These are phyloP conservation scores for Aphis craccivora DNA, from an alignment of 1,140 invertebrate genomes.

Conservation along the genomic window DNA sequence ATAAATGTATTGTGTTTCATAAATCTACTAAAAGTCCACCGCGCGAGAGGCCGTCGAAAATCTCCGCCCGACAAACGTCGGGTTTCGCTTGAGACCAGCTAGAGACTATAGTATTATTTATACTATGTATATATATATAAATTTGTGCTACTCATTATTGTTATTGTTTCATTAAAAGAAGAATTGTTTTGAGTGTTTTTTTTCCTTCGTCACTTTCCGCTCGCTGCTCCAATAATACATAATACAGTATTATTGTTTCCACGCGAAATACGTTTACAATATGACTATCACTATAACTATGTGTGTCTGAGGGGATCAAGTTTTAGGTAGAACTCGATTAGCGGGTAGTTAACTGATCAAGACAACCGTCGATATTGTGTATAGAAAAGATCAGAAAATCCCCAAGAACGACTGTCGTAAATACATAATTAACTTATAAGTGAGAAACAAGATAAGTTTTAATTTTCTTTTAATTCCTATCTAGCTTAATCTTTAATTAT, in stretches of 20 bases:
- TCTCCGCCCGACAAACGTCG: background rate
- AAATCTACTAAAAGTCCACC: conserved; percentile 25
- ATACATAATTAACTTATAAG: too few species aligned
- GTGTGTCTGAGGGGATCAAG: background rate
- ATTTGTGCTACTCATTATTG: background rate
- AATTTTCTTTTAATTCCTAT: too few species aligned
- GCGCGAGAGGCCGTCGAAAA: background rate
- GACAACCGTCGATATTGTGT: background rate
- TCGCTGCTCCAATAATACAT: background rate
- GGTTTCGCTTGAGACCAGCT: background rate
- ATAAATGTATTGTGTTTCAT: conserved; percentile 26
- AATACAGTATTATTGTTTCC: background rate
- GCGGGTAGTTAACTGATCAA: too few species aligned
- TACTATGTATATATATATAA: background rate
- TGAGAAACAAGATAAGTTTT: too few species aligned
- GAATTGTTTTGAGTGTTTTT: background rate
- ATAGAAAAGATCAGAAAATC: too few species aligned
- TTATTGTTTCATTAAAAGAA: background rate
- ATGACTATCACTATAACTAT: background rate
- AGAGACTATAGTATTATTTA: background rate
- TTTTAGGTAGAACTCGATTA: background rate
- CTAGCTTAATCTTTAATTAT: too few species aligned
- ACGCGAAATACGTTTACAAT: background rate
- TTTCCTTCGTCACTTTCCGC: background rate
- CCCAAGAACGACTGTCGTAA: too few species aligned